Evolutionary conservation across 2,797 vertebrate species (phyloP), one percentile per base, ranked within the genome.

Genomic region (Rhincodon typus): DNA sequence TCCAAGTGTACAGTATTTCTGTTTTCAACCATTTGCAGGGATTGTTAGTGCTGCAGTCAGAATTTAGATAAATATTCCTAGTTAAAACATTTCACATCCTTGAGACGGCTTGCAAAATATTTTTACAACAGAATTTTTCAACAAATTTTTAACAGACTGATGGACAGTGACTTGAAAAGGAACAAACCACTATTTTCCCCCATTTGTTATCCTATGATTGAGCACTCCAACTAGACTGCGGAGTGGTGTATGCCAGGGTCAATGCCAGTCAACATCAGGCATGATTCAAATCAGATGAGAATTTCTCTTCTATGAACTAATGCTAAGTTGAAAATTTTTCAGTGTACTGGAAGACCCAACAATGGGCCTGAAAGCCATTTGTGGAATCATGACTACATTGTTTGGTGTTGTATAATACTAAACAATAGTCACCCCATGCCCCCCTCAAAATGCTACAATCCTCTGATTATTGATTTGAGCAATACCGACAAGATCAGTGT

Each of bases 81-180:
- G 50, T 62, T 57, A 62, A 90, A 90, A 90, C 57, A 90, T 57
- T 90, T 66, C 57, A 90, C 53, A n/a, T 90, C 87, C 53, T 90
- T 90, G 53, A 90, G 30, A 34, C 53, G 1, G n/a, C 87, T 62
- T 19, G 87, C 53, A 90, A 90, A 90, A 90, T 90, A 90, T 90
- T 90, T 90, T 57, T 90, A 66, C 87, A 90, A 90, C 30, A n/a
- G 12, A 34, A 62, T 21, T 66, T 90, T 57, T 88, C 86, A n/a
- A 62, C 87, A 90, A 34, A n/a, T 2, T 62, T 90, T 62, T 57
- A 17, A 3, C 57, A 19, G 27, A 17, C 87, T 34, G 5, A 25
- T 34, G 53, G 87, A n/a, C n/a, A n/a, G n/a, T n/a, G n/a, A n/a
- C n/a, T n/a, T n/a, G n/a, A n/a, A n/a, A n/a, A n/a, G n/a, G n/a